Evolutionary conservation across 2,113 vertebrate species (phyloP), one percentile per base, ranked within the genome.

Genomic region (Sapajus apella): DNA sequence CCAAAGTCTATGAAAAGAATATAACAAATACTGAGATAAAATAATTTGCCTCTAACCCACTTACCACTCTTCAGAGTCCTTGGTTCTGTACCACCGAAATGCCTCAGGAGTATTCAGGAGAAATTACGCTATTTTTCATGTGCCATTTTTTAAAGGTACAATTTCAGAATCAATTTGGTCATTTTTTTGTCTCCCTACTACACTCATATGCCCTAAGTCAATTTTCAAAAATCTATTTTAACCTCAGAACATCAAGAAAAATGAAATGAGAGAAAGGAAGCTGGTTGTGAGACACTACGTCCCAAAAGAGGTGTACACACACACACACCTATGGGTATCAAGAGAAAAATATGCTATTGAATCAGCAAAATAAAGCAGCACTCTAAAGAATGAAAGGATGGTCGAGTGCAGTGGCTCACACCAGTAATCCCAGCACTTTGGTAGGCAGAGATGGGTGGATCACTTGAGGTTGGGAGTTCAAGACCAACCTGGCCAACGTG

Each of bases 221-320:
- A 75, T 37, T 75, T 92, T n/a, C 18, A 50, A 87, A 64, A 77
- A 68, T 35, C 18, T 8, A 20, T 27, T 93, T 93, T 87, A 77
- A 85, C 32, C 47, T 95, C 17, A 56, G 27, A 90, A 30, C 47
- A 47, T 56, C 18, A 82, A 76, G 16, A 45, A 81, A 81, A 66
- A 5, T 73, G 13, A 17, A 77, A 47, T 16, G 8, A 72, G 14
- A 21, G 20, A n/a, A 35, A 0, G 4, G 20, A 90, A 72, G 61
- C 6, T 56, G 5, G 0, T 9, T 47, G 27, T 32, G 27, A 80
- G 13, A 52, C 3, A 79, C 5, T 30, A 5, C 6, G 27, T 23
- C 32, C 30, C 16, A 64, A 85, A 72, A 43, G 1, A 40, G 52
- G 1, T 68, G 5, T 2, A 56, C 17, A 52, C 18, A 10, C 8